Base-by-base conservation (phyloP, 1,140 invertebrate species). In the Diprion similis region DNA sequence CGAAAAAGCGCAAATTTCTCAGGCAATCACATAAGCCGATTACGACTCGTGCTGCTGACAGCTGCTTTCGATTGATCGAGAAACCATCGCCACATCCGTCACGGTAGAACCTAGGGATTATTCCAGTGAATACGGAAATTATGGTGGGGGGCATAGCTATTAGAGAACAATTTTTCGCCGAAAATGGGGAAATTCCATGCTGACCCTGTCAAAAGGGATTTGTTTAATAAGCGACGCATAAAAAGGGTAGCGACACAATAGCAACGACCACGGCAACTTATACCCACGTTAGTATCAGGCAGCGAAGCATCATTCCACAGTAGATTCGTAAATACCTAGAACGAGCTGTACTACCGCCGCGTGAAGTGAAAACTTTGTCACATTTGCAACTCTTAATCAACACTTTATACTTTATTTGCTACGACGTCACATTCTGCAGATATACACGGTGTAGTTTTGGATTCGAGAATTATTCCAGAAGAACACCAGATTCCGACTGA, bases 221-320 rank as follows among this genome's bases (percentile, higher is more conserved):
- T 59, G 51, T 59, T 59, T 59, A 59, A 59, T 59, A 59, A 17
- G 51, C 51, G 51, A 17, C 51, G 51, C 11, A 17, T 59, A 59
- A 59, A 59, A 59, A 59, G 51, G 51, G 51, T 59, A 59, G 51
- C 51, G 51, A 17, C 11, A 59, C 51, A 59, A 59, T 59, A n/a
- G 51, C 51, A 59, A 4, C 51, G n/a, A n/a, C 51, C 51, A 8
- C 51, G n/a, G 51, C 51, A 59, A 17, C 51, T 37, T 59, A 59
- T 59, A 59, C 51, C 51, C n/a, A 59, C 51, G 6, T 37, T 3
- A 1, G 24, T 37, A 37, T 37, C 24, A 37, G 24, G 24, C 24
- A 37, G 1, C 24, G 24, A 37, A 37, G 6, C 24, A 37, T 37
- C 24, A 0, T 37, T 37, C 2, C 6, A 37, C 24, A 37, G 24